These are phyloP conservation scores for Bombus confusus DNA, from an alignment of 1,140 invertebrate species.

Conservation along the genomic window DNA sequence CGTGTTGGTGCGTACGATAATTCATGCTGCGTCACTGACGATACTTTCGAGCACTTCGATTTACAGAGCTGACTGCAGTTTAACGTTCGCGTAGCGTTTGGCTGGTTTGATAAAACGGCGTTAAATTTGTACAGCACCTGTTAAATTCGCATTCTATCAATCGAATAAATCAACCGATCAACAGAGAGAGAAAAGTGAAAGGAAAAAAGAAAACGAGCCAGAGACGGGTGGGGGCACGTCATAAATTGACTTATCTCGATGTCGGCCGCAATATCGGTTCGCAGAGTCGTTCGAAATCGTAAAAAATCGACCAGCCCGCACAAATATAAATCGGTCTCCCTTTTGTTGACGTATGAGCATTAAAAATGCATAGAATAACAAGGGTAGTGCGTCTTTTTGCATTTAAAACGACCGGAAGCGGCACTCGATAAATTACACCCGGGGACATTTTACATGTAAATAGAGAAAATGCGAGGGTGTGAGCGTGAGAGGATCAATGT, in stretches of 20 bases:
- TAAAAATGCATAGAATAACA: slow-evolving; percentile 48
- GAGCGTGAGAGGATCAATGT: neutral
- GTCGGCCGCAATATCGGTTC: neutral
- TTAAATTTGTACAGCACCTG: slow-evolving; percentile 9
- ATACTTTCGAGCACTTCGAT: neutral
- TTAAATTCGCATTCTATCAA: slow-evolving; percentile 2
- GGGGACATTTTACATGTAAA: slow-evolving; percentile 48
- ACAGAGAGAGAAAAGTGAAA: neutral
- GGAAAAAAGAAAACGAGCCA: neutral
- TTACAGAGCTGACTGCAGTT: neutral
- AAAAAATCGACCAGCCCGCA: neutral
- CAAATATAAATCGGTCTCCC: slow-evolving; percentile 36
- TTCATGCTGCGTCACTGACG: neutral
- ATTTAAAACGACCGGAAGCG: slow-evolving; percentile 17
- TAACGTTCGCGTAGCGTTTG: neutral
- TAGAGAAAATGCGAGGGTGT: neutral
- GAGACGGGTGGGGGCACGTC: neutral
- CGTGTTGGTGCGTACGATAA: neutral
- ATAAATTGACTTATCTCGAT: slow-evolving; percentile 33
- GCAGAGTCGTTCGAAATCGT: neutral
- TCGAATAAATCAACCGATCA: neutral
- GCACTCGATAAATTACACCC: slow-evolving; percentile 32
- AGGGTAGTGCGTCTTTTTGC: slow-evolving; percentile 36
- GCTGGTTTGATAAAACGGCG: neutral
- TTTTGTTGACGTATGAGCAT: slow-evolving; percentile 33